Base-by-base conservation (phyloP, 2,888 invertebrate genomes). In the Mesoligia furuncula region DNA sequence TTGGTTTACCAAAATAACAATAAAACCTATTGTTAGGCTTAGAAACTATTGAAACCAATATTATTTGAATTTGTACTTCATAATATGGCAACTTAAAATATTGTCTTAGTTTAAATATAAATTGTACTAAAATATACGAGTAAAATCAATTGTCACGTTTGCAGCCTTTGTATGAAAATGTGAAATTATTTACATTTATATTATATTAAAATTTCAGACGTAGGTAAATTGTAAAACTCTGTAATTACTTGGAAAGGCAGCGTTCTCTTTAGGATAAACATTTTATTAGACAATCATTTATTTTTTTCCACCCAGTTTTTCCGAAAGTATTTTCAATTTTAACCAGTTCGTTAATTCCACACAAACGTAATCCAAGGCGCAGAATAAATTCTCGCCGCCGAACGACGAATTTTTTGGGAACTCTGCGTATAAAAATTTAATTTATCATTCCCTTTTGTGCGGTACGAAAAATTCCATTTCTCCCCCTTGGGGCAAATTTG, bases 381-480 rank as follows among this genome's bases (percentile, higher is more conserved):
- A n/a, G 64, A n/a, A 82, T 68, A 81, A 81, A 86, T 86, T 85
- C 59, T 66, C 74, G 6, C 54, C 31, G 20, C n/a, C 17, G 24
- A 77, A 68, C 61, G 64, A 59, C 27, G 67, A 69, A 51, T 39
- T 69, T 81, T 78, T 81, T 75, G 61, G 71, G 68, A 77, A 83
- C 77, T n/a, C 70, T 64, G 36, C 59, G 75, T 67, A 76, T 77
- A 85, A 84, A 84, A 86, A 86, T 74, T 84, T 77, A 85, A 90
- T 88, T 87, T 89, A 87, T 87, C 85, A 67, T 79, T 72, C 84
- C 73, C 79, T 87, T 86, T 84, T 83, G 78, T 79, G 75, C 69
- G 75, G 71, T 83, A 70, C 17, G 65, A 81, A 65, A 72, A 81
- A 87, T 84, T 84, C 79, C 80, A 67, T 76, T 76, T 73, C 61